Conservation (phyloP, 30 jellyfish, hydroid and myxozoan species). For the Aurelia coerulea region DNA sequence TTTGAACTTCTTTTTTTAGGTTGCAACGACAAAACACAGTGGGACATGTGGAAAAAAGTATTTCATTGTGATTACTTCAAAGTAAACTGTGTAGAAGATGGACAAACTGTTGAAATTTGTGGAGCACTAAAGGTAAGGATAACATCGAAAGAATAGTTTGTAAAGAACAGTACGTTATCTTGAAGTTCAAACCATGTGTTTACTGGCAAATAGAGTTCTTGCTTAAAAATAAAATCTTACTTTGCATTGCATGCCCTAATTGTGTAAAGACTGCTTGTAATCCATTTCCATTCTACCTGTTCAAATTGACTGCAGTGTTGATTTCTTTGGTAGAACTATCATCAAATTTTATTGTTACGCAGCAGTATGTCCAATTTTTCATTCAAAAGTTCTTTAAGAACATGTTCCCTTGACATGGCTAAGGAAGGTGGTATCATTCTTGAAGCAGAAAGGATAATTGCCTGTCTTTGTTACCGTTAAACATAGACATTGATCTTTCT, state of each 20-base stretch:
- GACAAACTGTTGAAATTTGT: slow-evolving; percentile 88
- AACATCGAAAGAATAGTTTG: background rate
- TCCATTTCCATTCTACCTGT: no score
- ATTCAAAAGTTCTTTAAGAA: no score
- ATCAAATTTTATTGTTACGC: no score
- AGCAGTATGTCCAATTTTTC: no score
- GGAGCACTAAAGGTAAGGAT: slow-evolving; percentile 92
- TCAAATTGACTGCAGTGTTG: no score
- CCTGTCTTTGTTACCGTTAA: no score
- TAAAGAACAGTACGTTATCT: background rate
- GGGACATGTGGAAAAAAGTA: slow-evolving; percentile 91
- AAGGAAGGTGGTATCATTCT: background rate
- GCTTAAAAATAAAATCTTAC: background rate
- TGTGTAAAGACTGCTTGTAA: no score
- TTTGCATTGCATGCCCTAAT: background rate
- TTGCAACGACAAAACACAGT: slow-evolving; percentile 66
- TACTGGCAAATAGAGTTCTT: no score
- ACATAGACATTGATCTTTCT: background rate
- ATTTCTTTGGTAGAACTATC: no score
- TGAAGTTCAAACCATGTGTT: no score
- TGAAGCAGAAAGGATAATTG: background rate
- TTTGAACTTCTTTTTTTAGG: slow-evolving; percentile 31
- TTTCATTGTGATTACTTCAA: slow-evolving; percentile 87
- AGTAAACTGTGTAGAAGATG: slow-evolving; percentile 86
- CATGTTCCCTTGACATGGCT: background rate